Evolutionary conservation across 2,113 vertebrate genomes (phyloP).

Genomic region (Alouatta palliata): DNA sequence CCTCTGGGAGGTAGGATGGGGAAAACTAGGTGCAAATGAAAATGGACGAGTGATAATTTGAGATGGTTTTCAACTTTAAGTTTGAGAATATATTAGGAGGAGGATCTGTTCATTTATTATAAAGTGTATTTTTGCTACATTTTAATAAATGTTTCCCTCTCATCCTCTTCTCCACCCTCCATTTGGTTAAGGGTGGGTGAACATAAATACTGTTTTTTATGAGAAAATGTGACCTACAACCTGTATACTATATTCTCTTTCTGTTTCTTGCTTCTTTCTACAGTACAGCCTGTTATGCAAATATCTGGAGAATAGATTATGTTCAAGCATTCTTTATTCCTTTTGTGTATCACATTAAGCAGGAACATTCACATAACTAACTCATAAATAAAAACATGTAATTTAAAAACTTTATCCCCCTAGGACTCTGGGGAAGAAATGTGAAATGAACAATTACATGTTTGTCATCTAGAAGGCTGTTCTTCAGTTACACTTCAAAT

Average conservation of each 20-base stretch:
- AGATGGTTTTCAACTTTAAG: conserved; percentile 6
- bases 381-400: not conserved
- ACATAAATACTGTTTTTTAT: not conserved
- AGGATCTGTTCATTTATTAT: not conserved
- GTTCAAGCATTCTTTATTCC: not conserved
- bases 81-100: not conserved
- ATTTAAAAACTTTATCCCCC: not conserved
- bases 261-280: not conserved
- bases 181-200: not conserved
- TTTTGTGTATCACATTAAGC: not conserved
- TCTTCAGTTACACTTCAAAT: not conserved
- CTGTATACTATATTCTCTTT: not conserved
- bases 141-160: not conserved
- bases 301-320: not conserved
- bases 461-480: not conserved
- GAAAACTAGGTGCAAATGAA: conserved; percentile 56
- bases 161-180: not conserved
- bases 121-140: not conserved
- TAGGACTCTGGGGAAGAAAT: not conserved
- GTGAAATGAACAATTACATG: not conserved
- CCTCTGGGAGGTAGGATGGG: not conserved
- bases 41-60: conserved; percentile 55
- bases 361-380: not conserved
- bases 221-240: not conserved
- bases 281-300: not conserved